Percentiles rank a stretch among this genome's conserved stretches.
Evolutionary conservation across 1,140 invertebrate genomes (phyloP).

Genomic region (Heterodera carotae): DNA sequence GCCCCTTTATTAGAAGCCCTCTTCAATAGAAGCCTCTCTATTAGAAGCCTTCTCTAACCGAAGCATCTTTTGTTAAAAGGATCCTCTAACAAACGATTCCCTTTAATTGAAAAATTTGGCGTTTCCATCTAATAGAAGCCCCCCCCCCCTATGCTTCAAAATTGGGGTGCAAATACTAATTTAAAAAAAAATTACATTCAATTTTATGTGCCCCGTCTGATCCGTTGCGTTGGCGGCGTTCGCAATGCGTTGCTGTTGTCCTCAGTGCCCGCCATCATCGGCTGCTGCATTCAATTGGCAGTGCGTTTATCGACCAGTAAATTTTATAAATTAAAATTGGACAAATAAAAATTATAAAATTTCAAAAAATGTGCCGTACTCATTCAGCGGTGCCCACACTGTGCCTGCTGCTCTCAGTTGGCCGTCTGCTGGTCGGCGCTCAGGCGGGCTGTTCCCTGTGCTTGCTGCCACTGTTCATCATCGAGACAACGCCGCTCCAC

Average conservation of each 20-base stretch:
- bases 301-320: conserved; percentile 19
- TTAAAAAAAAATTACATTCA: too few relatives aligned
- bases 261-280: conserved; percentile 32
- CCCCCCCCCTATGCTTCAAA: too few relatives aligned
- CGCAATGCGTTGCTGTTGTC: conserved; percentile 32
- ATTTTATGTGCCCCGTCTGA: conserved; percentile 33
- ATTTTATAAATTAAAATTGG: background rate
- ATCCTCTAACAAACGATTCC: too few relatives aligned
- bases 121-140: too few relatives aligned
- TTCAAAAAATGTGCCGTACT: background rate
- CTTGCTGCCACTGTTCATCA: conserved; percentile 42
- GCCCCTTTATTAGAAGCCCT: too few relatives aligned
- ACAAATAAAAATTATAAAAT: too few relatives aligned
- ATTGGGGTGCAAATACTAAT: too few relatives aligned
- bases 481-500: conserved; percentile 28
- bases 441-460: conserved; percentile 43
- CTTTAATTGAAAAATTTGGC: too few relatives aligned
- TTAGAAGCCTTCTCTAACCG: too few relatives aligned
- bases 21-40: too few relatives aligned
- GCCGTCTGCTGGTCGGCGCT: conserved; percentile 38
- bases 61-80: too few relatives aligned
- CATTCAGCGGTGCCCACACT: conserved; percentile 20
- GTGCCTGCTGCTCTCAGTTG: conserved; percentile 29
- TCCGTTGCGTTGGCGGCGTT: conserved; percentile 27
- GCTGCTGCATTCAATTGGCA: conserved; percentile 37